Conservation (phyloP, 2,797 vertebrate species). For the Catharus ustulatus region DNA sequence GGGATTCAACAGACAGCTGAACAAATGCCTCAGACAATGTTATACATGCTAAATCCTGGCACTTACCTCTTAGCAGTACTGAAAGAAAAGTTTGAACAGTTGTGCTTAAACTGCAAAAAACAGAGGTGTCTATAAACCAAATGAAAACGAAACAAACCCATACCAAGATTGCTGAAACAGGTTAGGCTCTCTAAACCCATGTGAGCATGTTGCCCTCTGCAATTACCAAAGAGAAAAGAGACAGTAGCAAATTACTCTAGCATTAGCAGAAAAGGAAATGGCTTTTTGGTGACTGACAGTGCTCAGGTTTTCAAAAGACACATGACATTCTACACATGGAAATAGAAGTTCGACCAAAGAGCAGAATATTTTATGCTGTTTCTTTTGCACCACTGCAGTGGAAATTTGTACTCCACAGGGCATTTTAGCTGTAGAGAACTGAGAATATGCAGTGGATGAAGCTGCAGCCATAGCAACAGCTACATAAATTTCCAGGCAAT, state of each 20-base stretch:
- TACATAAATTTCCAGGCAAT: constrained; percentile 41
- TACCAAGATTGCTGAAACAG: constrained; percentile 10
- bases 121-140: not conserved
- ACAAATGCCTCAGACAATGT: constrained; percentile 74
- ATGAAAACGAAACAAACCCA: constrained; percentile 8
- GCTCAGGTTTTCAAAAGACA: not conserved
- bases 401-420: constrained; percentile 56
- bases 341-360: not conserved
- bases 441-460: constrained; percentile 42
- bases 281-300: not conserved
- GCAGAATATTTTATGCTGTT: not conserved
- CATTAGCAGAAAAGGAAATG: not conserved
- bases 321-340: not conserved
- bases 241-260: not conserved
- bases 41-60: constrained; percentile 69
- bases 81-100: constrained; percentile 64
- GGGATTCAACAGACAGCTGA: constrained; percentile 78
- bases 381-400: constrained; percentile 29
- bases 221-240: not conserved
- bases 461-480: constrained; percentile 59
- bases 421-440: constrained; percentile 37
- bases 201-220: not conserved
- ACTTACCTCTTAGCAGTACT: constrained; percentile 34
- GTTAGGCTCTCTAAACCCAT: not conserved
- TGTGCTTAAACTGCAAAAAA: constrained; percentile 42